Conservation (phyloP, 2,888 invertebrate species). For the Tridacna gigas region DNA sequence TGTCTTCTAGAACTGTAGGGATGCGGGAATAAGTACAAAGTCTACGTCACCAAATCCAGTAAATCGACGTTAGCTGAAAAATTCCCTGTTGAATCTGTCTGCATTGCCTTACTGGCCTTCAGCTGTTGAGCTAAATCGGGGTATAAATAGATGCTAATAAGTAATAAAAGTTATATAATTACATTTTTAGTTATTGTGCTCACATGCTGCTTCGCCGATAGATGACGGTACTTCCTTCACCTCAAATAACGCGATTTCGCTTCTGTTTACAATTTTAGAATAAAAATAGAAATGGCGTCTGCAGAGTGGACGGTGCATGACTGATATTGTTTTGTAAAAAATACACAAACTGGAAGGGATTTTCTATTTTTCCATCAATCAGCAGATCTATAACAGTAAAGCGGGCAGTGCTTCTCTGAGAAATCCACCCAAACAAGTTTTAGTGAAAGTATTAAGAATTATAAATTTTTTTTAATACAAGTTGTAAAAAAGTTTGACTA, state of each 20-base stretch:
- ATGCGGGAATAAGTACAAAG: too few species aligned
- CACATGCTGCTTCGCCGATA: not conserved
- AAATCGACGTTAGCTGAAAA: too few species aligned
- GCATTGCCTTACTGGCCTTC: not conserved
- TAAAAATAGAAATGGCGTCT: conserved; percentile 18
- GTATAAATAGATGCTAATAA: not conserved
- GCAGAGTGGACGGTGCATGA: conserved; percentile 12
- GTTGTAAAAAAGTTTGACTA: too few species aligned
- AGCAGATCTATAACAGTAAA: too few species aligned
- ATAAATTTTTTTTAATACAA: too few species aligned
- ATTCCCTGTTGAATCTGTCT: too few species aligned
- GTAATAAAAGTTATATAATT: not conserved
- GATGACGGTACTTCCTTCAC: not conserved
- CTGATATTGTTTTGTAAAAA: not conserved
- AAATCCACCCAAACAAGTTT: too few species aligned
- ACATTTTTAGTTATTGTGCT: not conserved
- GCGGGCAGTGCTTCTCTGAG: too few species aligned
- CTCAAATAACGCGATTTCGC: not conserved
- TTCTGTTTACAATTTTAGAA: not conserved
- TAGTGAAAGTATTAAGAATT: too few species aligned
- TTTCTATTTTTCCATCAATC: too few species aligned
- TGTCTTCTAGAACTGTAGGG: too few species aligned
- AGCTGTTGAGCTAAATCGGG: not conserved
- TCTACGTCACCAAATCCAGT: too few species aligned
- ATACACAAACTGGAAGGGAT: not conserved